Base-by-base conservation (phyloP, 1,140 invertebrate genomes). In the Plodia interpunctella region DNA sequence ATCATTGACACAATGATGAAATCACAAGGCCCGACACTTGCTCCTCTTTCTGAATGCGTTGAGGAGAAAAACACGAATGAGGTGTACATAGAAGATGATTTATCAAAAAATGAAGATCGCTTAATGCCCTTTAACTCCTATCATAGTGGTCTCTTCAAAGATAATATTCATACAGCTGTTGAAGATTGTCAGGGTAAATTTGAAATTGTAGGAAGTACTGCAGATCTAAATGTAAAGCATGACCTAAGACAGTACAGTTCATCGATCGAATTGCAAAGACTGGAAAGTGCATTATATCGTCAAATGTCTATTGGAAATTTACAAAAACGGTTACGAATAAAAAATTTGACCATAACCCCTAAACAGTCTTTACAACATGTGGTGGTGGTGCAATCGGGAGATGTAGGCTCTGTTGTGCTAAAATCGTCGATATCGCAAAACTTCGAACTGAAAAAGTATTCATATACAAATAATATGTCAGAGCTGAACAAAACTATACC, bases 281-380 rank as follows among this genome's bases (percentile, higher is more conserved):
- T 81, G 17, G 75, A 81, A 57, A 74, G 77, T 57, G 72, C 72
- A 3, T 62, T 83, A 20, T 65, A 74, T 62, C 60, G 63, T 8
- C 68, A 71, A 57, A 62, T 81, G 20, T 72, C 76, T 8, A 60
- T 65, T 9, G 80, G 76, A 2, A 57, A 69, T 1, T 83, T 83
- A 66, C 67, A 70, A 21, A 81, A 84, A 52, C 65, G 72, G 18
- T 59, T 82, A 20, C 73, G 76, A 55, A 65, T 78, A 5, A 80
- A 82, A 62, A 80, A 82, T 51, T 64, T 85, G 15, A 84, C 77
- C 2, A 62, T 84, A 15, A 79, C 78, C 4, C 80, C 85, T 2
- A 83, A 84, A 58, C 76, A 74, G 49, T 85, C 83, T 10, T 55
- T 70, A 54, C 69, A 78, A 52, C 70, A 78, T 55, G 53, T 73